Evolutionary conservation across 2,888 invertebrate genomes (phyloP).

Genomic region (Meteorus colon): DNA sequence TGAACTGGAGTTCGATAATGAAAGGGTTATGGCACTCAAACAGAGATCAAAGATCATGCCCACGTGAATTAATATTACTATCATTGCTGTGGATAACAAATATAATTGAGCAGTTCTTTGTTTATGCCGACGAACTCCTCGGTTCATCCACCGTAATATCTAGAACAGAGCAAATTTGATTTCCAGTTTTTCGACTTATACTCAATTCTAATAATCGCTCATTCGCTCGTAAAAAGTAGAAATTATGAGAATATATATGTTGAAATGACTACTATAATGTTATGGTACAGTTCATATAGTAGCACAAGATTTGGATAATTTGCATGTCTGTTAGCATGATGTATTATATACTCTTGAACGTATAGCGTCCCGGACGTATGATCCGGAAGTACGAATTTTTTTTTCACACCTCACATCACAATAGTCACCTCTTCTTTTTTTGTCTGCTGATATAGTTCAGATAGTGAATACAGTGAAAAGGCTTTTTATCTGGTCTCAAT

Average conservation of each 20-base stretch:
- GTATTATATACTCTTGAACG: slow-evolving; percentile 50
- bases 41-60: not conserved
- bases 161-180: not conserved
- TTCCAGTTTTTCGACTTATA: not conserved
- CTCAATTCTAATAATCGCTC: not conserved
- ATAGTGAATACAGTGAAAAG: slow-evolving; percentile 44
- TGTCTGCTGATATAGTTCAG: slow-evolving; percentile 30
- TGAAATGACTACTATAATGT: not conserved
- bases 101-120: not conserved
- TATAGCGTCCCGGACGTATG: slow-evolving; percentile 1
- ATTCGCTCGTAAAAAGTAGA: not conserved
- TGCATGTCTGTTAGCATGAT: slow-evolving; percentile 41
- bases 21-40: too few species aligned
- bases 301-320: not conserved
- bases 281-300: not conserved
- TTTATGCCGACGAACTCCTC: not conserved
- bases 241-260: not conserved
- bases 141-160: not conserved
- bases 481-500: slow-evolving; percentile 50
- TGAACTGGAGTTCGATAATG: too few species aligned
- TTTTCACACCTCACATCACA: slow-evolving; percentile 38
- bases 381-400: not conserved
- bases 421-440: slow-evolving; percentile 31
- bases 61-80: not conserved
- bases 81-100: not conserved